Evolutionary conservation across 2,797 vertebrate genomes (phyloP).

Genomic region (Babyrousa celebensis): DNA sequence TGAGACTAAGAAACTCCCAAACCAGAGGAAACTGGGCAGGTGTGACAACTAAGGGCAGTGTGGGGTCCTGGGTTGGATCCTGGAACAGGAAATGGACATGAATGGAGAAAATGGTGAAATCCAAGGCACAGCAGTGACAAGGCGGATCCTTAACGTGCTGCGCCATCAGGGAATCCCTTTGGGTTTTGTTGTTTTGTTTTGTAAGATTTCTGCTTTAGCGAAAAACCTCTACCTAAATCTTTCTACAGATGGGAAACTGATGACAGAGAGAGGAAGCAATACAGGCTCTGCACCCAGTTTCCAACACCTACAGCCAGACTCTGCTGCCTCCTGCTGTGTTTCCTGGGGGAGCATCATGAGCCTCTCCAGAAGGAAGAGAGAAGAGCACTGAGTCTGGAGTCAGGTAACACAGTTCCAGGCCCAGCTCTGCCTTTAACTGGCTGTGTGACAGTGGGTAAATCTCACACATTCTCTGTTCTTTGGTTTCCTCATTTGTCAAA

Average conservation of each 20-base stretch:
- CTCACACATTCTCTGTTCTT: neutral
- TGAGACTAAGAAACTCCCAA: neutral
- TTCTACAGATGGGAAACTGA: neutral
- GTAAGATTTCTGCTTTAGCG: neutral
- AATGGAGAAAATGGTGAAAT: neutral
- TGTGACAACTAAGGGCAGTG: rapidly evolving
- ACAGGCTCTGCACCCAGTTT: neutral
- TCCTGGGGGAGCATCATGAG: neutral
- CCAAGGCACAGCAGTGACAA: too few relatives aligned
- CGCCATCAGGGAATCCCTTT: too few relatives aligned
- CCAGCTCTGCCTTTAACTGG: neutral
- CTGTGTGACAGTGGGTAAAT: neutral
- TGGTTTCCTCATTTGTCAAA: neutral
- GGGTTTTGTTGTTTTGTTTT: neutral
- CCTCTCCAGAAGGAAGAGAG: neutral
- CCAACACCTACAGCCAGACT: neutral
- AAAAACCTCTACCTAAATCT: neutral
- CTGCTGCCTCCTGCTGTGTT: neutral
- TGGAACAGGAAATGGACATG: neutral
- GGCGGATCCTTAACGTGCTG: too few relatives aligned
- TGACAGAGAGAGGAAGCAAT: neutral
- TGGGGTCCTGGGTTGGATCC: neutral
- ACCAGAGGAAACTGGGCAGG: neutral
- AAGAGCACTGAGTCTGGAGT: neutral
- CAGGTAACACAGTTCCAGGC: neutral